These are phyloP conservation scores for Smithornis capensis DNA, from an alignment of 2,113 vertebrate genomes.

Conservation along the genomic window DNA sequence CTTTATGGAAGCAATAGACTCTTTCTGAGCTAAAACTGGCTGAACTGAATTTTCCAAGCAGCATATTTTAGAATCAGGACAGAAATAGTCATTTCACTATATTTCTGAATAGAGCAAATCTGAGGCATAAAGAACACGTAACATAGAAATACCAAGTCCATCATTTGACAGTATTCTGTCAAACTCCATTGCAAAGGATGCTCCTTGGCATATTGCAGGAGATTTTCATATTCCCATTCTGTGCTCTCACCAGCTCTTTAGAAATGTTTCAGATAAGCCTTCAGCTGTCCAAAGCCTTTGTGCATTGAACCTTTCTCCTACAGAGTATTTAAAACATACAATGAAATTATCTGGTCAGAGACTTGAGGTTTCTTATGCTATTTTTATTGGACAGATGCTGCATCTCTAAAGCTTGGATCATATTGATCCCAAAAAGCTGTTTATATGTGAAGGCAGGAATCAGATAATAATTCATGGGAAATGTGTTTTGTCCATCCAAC, in stretches of 20 bases:
- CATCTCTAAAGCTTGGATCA: not conserved
- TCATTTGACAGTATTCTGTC: not conserved
- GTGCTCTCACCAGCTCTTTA: not conserved
- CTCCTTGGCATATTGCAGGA: not conserved
- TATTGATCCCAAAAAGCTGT: not conserved
- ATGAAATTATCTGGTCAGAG: not conserved
- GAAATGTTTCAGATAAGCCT: not conserved
- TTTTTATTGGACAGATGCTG: not conserved
- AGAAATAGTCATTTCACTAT: not conserved
- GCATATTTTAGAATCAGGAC: not conserved
- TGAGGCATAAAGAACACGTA: not conserved
- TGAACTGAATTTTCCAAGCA: not conserved
- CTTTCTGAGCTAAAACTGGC: not conserved
- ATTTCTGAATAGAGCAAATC: not conserved
- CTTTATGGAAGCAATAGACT: not conserved
- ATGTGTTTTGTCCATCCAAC: not conserved
- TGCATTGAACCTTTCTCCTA: not conserved
- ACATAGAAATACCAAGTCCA: not conserved
- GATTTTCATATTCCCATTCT: not conserved
- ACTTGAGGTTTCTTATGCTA: not conserved
- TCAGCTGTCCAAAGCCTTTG: not conserved
- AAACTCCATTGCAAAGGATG: not conserved
- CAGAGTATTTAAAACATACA: not conserved
- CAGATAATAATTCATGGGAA: not conserved
- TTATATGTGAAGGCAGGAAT: not conserved